These are phyloP conservation scores for Pelecanoides urinatrix DNA, from an alignment of 2,113 vertebrate genomes.

Conservation along the genomic window DNA sequence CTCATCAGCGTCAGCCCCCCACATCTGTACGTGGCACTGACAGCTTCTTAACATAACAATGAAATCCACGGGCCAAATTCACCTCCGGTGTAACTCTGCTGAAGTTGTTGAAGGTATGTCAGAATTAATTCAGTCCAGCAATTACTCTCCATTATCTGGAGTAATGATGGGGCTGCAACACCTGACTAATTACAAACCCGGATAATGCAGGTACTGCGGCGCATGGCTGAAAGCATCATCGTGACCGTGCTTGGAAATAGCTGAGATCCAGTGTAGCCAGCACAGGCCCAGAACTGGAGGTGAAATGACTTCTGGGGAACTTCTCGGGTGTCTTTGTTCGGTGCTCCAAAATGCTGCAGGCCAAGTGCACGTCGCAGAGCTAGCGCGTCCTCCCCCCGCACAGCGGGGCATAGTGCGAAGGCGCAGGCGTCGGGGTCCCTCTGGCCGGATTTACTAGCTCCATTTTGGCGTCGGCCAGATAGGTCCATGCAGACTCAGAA, in stretches of 20 bases:
- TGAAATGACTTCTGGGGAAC: not conserved
- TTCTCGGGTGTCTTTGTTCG: accelerated
- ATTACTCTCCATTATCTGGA: not conserved
- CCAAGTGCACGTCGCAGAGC: accelerated
- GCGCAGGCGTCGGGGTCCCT: not conserved
- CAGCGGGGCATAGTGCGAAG: not conserved
- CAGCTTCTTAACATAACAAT: constrained; percentile 2
- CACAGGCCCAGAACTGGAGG: not conserved
- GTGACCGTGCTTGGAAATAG: not conserved
- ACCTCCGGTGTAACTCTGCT: not conserved
- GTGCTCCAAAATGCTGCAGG: not conserved
- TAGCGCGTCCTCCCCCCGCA: accelerated
- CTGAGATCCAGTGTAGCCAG: not conserved
- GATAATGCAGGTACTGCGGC: not conserved
- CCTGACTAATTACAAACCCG: not conserved
- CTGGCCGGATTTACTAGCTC: not conserved
- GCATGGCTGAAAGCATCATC: not conserved
- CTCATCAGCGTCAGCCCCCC: not conserved
- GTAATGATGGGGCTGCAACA: not conserved
- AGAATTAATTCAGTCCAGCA: not conserved
- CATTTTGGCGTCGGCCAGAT: not conserved
- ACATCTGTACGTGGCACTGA: not conserved
- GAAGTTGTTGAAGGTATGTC: not conserved
- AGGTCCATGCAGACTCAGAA: not conserved
- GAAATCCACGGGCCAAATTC: not conserved